Percentiles rank a stretch among this genome's conserved stretches.
Conservation (phyloP, 2,888 invertebrate genomes). For the Pristionchus fissidentatus region DNA sequence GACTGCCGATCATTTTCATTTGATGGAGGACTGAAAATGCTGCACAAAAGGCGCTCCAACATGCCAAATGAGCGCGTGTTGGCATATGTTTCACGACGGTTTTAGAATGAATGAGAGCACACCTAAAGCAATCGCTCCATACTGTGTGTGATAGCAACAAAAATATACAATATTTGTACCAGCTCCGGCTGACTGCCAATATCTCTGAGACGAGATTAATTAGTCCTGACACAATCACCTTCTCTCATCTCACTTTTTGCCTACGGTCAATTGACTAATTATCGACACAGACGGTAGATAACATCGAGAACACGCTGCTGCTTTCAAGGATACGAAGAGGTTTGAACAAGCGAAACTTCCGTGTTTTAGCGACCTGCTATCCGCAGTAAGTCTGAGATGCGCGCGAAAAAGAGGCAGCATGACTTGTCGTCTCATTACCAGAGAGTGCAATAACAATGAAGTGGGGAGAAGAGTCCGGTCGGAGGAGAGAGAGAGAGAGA, state of each 20-base stretch:
- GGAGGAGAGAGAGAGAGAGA: conserved; percentile 15
- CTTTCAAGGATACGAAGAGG: conserved; percentile 16
- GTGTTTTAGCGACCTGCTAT: background rate
- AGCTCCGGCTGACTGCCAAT: background rate
- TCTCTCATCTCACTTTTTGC: background rate
- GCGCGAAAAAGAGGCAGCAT: background rate
- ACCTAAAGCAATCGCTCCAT: too few species aligned
- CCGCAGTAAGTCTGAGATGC: background rate
- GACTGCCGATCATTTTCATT: too few species aligned
- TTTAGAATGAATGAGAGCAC: too few species aligned
- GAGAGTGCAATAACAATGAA: background rate
- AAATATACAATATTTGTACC: too few species aligned
- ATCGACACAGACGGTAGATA: conserved; percentile 1
- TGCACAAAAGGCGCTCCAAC: background rate
- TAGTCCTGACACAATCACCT: conserved; percentile 22
- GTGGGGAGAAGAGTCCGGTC: background rate
- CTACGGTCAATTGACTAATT: conserved; percentile 34
- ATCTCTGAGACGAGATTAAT: background rate
- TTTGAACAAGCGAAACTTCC: background rate
- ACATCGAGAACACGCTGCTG: background rate
- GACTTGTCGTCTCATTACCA: conserved; percentile 14
- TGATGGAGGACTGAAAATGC: background rate
- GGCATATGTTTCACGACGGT: background rate
- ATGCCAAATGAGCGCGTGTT: too few species aligned
- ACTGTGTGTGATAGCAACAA: too few species aligned